Conservation (phyloP, 1,140 invertebrate species). For the Heterodera schachtii region DNA sequence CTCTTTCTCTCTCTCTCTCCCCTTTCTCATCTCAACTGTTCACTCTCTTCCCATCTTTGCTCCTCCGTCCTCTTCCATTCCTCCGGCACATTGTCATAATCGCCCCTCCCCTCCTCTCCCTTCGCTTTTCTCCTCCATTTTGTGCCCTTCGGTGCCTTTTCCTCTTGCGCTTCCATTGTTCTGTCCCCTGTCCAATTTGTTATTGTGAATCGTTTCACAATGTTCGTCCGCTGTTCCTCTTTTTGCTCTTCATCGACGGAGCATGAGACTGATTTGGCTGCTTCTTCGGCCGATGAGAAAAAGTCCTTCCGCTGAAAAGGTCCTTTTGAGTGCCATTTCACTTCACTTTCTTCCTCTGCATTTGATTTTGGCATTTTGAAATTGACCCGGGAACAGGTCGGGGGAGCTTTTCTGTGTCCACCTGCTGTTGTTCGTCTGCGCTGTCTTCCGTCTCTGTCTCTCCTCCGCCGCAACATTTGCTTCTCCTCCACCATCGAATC, state of each 20-base stretch:
- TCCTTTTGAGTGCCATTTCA: no score
- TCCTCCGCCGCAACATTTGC: not conserved
- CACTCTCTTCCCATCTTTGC: not conserved
- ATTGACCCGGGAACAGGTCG: no score
- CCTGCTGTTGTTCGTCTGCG: not conserved
- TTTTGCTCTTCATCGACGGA: not conserved
- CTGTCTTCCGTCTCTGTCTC: not conserved
- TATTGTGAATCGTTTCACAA: conserved; percentile 22
- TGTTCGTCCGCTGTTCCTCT: not conserved
- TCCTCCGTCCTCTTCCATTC: not conserved
- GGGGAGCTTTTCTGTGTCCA: not conserved
- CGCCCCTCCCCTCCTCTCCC: not conserved
- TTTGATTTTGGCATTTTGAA: no score
- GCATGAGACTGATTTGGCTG: not conserved
- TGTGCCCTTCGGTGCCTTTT: not conserved
- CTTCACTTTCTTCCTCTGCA: no score
- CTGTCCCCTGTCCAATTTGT: not conserved
- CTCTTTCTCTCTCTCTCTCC: not conserved
- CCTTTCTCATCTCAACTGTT: not conserved
- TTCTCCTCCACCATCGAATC: not conserved
- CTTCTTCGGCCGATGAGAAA: not conserved
- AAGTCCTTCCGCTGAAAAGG: not conserved
- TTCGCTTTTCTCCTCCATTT: not conserved
- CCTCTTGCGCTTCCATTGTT: not conserved
- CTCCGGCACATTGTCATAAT: conserved; percentile 16